Evolutionary conservation across 2,888 invertebrate species (phyloP).

Genomic region (Malacosoma neustria): DNA sequence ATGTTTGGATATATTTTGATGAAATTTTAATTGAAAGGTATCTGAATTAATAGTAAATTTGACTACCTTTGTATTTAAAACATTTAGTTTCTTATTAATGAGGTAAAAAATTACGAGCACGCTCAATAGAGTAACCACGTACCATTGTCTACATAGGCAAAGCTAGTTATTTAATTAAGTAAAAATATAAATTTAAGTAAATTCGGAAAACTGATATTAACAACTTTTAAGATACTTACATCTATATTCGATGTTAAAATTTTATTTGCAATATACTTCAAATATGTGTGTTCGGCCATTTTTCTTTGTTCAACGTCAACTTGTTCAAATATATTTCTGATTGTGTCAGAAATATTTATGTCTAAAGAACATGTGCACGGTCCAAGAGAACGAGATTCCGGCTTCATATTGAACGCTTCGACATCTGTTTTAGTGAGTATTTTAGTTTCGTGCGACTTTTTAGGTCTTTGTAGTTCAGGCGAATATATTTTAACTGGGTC

Average conservation of each 20-base stretch:
- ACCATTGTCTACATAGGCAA: too few relatives aligned
- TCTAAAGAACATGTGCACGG: slow-evolving; percentile 61
- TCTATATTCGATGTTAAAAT: slow-evolving; percentile 42
- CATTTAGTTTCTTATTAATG: too few relatives aligned
- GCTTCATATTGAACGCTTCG: slow-evolving; percentile 50
- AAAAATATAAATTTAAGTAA: too few relatives aligned
- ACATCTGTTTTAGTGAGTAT: slow-evolving; percentile 49
- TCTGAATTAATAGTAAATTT: too few relatives aligned
- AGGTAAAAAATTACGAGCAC: too few relatives aligned
- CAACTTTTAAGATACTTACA: slow-evolving; percentile 25
- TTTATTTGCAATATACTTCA: slow-evolving; percentile 59
- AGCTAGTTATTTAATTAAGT: too few relatives aligned
- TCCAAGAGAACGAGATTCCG: slow-evolving; percentile 34
- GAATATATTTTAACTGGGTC: slow-evolving; percentile 34
- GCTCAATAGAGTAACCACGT: too few relatives aligned
- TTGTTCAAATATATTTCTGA: slow-evolving; percentile 60
- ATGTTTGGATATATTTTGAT: too few relatives aligned
- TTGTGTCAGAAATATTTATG: slow-evolving; percentile 53
- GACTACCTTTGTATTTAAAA: too few relatives aligned
- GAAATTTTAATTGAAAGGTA: too few relatives aligned
- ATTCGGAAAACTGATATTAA: background rate
- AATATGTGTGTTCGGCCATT: slow-evolving; percentile 47
- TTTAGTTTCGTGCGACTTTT: slow-evolving; percentile 29
- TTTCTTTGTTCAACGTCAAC: slow-evolving; percentile 55
- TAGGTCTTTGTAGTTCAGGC: slow-evolving; percentile 29